phyloP scores from a whole-genome alignment of 37 sponge, comb jelly and placozoan genomes.

The Petrosia ficiformis region DNA sequence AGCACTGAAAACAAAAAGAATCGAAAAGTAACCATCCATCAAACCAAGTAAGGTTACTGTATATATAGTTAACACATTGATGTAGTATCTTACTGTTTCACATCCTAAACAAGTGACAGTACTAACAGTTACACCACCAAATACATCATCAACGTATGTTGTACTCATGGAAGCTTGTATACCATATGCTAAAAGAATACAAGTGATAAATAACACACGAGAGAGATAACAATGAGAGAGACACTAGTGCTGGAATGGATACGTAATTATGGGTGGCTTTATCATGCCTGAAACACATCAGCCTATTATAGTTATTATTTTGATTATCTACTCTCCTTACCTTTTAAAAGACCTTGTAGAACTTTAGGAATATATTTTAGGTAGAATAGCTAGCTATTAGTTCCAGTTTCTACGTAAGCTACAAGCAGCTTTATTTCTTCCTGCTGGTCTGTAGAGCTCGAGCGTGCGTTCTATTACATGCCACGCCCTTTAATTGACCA shows the following conservation, averaged over 20 bases:
- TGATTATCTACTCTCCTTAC: no score
- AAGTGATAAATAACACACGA: neutral
- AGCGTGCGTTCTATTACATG: no score
- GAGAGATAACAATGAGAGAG: neutral
- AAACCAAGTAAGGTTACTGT: neutral
- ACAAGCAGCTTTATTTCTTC: neutral
- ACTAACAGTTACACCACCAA: constrained; percentile 80
- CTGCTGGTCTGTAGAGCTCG: no score
- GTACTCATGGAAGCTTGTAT: constrained; percentile 6
- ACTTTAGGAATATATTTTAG: no score
- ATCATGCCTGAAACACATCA: no score
- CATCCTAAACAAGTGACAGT: constrained; percentile 69
- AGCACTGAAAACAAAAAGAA: constrained; percentile 27
- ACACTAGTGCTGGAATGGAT: neutral
- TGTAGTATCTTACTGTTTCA: constrained; percentile 30
- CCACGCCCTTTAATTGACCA: no score
- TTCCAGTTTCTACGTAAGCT: no score
- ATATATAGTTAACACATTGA: neutral
- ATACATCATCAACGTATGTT: constrained; percentile 85
- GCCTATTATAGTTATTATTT: no score
- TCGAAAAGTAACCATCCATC: neutral
- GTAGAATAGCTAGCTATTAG: no score
- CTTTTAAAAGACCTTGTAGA: no score
- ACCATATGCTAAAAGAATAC: constrained; percentile 46
- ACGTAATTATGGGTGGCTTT: neutral